Evolutionary conservation across 2,888 invertebrate species (phyloP), one percentile per base, ranked within the genome.

Genomic region (Cacoxenus indagator): DNA sequence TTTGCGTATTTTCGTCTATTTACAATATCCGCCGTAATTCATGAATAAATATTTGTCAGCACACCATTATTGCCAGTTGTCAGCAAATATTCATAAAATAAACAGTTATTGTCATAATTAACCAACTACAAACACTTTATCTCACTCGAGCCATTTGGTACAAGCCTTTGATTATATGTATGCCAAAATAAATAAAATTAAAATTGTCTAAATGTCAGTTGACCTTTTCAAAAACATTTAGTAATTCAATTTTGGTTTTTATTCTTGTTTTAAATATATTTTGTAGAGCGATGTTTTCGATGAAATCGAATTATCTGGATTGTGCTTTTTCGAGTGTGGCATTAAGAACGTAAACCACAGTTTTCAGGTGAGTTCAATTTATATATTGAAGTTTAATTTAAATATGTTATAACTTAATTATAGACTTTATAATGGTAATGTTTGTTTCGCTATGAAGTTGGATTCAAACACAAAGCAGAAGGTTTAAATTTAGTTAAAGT

Each of bases 321-420:
- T 95, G 78, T 95, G 93, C 85, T 93, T 94, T 86, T 95, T 95
- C 73, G 95, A 96, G 91, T 95, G 95, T 90, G 93, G 95, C 88
- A 93, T 92, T 83, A 95, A 93, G 90, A 95, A 94, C 91, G 92
- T 93, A 82, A 94, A 95, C 89, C 92, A 95, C 89, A 94, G 94
- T 89, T 96, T 96, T 89, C 94, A 95, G 92, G 95, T 95, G 87
- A 90, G 89, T 73, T 22, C 5, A n/a, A 6, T 19, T 27, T 22
- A 37, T n/a, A n/a, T n/a, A 37, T 37, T 37, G 5, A 37, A 37
- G 8, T 37, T 37, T 5, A 37, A 5, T 1, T 37, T 37, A 37
- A 37, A 2, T 37, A n/a, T n/a, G n/a, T n/a, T n/a, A n/a, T n/a
- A n/a, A n/a, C n/a, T n/a, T n/a, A n/a, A n/a, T n/a, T n/a, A 2